Base-by-base conservation (phyloP, 2,113 vertebrate genomes). In the Paramisgurnus dabryanus region DNA sequence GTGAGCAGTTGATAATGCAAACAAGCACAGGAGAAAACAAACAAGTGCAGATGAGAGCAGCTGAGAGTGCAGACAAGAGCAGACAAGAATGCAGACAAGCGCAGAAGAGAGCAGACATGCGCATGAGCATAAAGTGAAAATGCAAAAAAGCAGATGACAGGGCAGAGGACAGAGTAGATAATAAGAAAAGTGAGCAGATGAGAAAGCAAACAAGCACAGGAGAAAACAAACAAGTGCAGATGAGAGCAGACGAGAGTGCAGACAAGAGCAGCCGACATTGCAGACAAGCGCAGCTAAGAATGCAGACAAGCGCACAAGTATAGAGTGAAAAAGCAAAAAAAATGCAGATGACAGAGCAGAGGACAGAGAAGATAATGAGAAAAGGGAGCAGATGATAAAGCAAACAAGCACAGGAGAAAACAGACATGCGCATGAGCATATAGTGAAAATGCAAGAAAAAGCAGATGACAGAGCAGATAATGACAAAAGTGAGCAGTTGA, bases 61-160 rank as follows among this genome's bases (percentile, higher is more conserved):
- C 15, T 4, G 50, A 57, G 17, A 57, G 55, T n/a, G 6, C 5
- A 57, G 55, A 58, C 1, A 8, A n/a, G 15, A 7, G 6, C 17
- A 57, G 17, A 0, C 22, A 7, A 15, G 53, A 55, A 5, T 50
- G 49, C 49, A 50, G 49, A 50, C 2, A 6, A 58, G 17, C 2
- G 57, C 67, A 67, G 53, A 41, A 57, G 27, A n/a, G 15, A 8
- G 45, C 61, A 74, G 47, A 50, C 15, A 7, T 76, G 57, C 75
- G 84, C 78, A 47, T 47, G 45, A 47, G 27, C 27, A 34, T 34
- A 34, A 1, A 47, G 45, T 47, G 45, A 6, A 47, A 57, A 85
- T 45, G 82, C 49, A 86, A 88, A 89, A 55, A 53, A 57, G 55
- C 15, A 47, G 45, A 47, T 47, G 55, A 57, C 15, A n/a, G 17